These are phyloP conservation scores for Calameuta filiformis DNA, from an alignment of 2,888 invertebrate species.

Conservation along the genomic window DNA sequence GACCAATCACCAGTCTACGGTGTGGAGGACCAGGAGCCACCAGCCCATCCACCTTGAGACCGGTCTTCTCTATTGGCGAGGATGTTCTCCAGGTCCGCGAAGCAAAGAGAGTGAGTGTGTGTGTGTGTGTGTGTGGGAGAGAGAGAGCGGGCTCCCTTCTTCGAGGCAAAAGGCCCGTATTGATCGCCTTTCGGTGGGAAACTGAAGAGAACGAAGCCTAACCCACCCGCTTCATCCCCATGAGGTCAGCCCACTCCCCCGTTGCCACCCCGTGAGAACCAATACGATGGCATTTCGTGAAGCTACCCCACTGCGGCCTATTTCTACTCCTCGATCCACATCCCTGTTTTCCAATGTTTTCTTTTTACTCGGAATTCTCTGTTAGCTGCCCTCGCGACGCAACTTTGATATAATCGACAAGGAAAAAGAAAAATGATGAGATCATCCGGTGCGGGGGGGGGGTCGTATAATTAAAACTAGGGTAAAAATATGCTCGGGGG, in stretches of 20 bases:
- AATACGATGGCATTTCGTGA: conserved; percentile 18
- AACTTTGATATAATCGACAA: background rate
- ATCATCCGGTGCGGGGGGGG: background rate
- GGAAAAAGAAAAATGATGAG: background rate
- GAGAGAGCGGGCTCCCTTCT: background rate
- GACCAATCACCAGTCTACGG: no score
- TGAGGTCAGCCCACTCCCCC: conserved; percentile 31
- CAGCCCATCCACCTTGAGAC: background rate
- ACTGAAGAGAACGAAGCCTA: conserved; percentile 41
- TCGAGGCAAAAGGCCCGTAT: conserved; percentile 42
- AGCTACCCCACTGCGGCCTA: conserved; percentile 3
- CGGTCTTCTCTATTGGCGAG: background rate
- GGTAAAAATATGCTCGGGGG: background rate
- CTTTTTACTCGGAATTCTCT: background rate
- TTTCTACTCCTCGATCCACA: background rate
- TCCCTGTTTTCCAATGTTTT: background rate
- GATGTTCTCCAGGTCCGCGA: background rate
- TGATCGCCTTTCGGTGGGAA: conserved; percentile 52
- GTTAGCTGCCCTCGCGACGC: background rate
- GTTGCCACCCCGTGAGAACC: conserved; percentile 12
- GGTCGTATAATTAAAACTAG: background rate
- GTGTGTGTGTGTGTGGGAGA: no score
- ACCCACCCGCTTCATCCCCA: conserved; percentile 39
- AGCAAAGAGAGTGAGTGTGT: background rate
- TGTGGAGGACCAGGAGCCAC: no score